Conservation (phyloP, 2,113 vertebrate genomes). For the Peromyscus polionotus region DNA sequence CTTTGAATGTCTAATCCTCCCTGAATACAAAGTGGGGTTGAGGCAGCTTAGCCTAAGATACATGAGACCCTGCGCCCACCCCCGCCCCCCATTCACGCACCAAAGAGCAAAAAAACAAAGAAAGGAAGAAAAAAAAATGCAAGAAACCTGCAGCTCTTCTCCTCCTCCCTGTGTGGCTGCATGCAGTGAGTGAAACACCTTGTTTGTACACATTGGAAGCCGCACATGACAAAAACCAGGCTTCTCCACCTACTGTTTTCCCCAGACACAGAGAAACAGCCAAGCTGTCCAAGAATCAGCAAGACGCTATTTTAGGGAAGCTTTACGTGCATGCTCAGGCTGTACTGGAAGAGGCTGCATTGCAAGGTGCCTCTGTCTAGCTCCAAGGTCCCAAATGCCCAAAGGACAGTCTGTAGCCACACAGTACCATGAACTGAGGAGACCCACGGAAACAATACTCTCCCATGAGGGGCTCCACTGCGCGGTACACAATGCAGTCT, state of each 20-base stretch:
- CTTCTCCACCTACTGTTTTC: constrained; percentile 28
- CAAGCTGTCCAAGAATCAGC: not conserved
- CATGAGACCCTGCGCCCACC: not conserved
- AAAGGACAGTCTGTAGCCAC: not conserved
- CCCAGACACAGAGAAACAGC: constrained; percentile 6
- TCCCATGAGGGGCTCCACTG: not conserved
- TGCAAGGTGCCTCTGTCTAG: not conserved
- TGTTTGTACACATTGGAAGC: constrained; percentile 7
- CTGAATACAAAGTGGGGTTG: not conserved
- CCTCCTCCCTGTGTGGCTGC: not conserved
- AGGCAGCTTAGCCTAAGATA: not conserved
- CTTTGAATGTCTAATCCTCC: not conserved
- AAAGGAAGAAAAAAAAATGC: not conserved
- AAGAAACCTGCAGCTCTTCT: not conserved
- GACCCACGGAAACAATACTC: not conserved
- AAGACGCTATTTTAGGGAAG: not conserved
- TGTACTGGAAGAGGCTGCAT: no score
- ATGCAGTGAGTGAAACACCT: not conserved
- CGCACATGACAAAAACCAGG: constrained; percentile 22
- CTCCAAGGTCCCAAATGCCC: not conserved
- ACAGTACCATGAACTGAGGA: not conserved
- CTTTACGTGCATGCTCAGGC: not conserved
- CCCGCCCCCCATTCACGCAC: not conserved
- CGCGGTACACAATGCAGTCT: not conserved
- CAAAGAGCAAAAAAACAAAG: not conserved